Base-by-base conservation (phyloP, 2,797 vertebrate species). In the Sylvilagus floridanus region DNA sequence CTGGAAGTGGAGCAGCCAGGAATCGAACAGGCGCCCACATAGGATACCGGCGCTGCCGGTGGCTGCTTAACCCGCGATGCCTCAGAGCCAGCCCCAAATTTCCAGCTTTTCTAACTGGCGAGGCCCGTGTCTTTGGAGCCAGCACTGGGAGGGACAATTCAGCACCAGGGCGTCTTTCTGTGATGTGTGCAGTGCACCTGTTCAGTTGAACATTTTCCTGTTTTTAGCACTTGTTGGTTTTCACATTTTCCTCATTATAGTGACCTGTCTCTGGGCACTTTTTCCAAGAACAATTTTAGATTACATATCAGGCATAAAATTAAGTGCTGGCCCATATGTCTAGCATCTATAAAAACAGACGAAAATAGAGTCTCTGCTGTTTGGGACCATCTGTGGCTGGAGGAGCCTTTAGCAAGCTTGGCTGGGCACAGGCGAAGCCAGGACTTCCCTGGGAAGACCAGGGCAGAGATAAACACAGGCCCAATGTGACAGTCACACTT, bases 241-340 rank as follows among this genome's bases (percentile, higher is more conserved):
- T 57, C 21, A 6, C 13, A 22, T 35, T 32, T 60, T 21, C 65
- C 14, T 19, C 14, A 28, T 78, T 69, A 71, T 42, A 75, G 71
- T 57, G 37, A 21, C 73, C 50, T 75, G 35, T 35, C 26, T 19
- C 9, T 42, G 50, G 28, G n/a, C 62, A 9, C 60, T 79, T 62
- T 63, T 78, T 84, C 57, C 3, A 24, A 47, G 26, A 73, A 88
- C 19, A 63, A 73, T 75, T 93, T 94, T 82, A 82, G 88, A 60
- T 66, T 84, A 69, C 60, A 12, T 1, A 69, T 84, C 65, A 72
- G 22, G 66, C 47, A 57, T 90, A 91, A 71, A 71, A 66, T 71
- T 73, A 81, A 95, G 21, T 52, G 21, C 52, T 24, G 24, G 65
- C 12, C 32, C 66, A 35, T 13, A 32, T 5, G 14, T 68, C 57